These are phyloP conservation scores for Hirudo medicinalis DNA, from an alignment of 1,140 invertebrate species.

Conservation along the genomic window DNA sequence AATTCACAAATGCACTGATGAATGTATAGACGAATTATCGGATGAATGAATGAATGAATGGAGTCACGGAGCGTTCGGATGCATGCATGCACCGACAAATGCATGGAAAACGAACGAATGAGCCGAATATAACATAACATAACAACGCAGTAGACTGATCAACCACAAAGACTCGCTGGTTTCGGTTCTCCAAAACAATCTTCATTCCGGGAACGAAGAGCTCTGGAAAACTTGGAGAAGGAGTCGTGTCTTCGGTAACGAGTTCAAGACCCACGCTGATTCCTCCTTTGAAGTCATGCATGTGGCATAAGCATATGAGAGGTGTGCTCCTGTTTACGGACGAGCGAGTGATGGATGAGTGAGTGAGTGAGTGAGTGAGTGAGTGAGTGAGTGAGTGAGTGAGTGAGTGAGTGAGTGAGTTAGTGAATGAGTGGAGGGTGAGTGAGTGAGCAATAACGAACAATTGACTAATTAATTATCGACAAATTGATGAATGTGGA, in stretches of 20 bases:
- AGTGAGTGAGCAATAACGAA: conserved; percentile 8
- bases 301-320: neutral
- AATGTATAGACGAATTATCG: no score
- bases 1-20: no score
- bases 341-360: conserved; percentile 7
- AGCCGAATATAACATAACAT: neutral
- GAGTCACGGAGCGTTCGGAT: conserved; percentile 16
- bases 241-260: neutral
- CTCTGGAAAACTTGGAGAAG: neutral
- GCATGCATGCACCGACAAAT: conserved; percentile 21
- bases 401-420: conserved; percentile 25
- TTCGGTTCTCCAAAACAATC: no score
- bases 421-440: conserved; percentile 25
- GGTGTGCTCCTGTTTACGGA: conserved; percentile 9
- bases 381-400: conserved; percentile 23
- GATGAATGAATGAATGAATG: conserved; percentile 13
- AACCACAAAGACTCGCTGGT: no score
- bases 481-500: neutral
- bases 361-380: conserved; percentile 16
- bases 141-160: no score
- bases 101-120: conserved; percentile 20
- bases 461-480: neutral
- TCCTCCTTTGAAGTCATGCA: neutral
- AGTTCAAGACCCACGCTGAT: neutral
- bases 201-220: no score